Evolutionary conservation across 2,797 vertebrate species (phyloP).

Genomic region (Remorina albescens): DNA sequence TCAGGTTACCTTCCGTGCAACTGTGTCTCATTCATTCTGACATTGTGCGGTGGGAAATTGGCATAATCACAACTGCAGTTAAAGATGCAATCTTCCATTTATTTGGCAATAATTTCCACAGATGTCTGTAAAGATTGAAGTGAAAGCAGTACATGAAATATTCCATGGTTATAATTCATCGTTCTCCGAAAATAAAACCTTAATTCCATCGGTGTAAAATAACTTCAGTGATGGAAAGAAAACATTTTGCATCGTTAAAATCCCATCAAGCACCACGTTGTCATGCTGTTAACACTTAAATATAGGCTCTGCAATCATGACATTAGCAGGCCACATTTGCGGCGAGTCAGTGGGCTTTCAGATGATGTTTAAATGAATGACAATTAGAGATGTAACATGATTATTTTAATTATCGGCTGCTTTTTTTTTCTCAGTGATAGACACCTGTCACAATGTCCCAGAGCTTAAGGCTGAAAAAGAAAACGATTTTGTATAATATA

Average conservation of each 20-base stretch:
- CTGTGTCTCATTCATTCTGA: conserved; percentile 4
- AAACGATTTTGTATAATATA: not conserved
- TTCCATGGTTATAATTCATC: not conserved
- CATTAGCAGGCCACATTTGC: not conserved
- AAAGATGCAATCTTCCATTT: not conserved
- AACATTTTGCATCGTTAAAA: not conserved
- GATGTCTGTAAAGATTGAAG: not conserved
- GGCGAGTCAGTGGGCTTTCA: not conserved
- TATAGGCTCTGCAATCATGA: not conserved
- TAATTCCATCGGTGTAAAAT: not conserved
- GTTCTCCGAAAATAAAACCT: not conserved
- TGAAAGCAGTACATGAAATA: not conserved
- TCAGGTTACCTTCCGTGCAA: conserved; percentile 29
- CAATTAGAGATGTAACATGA: not conserved
- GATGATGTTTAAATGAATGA: not conserved
- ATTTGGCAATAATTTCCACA: not conserved
- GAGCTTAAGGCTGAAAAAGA: not conserved
- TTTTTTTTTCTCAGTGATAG: not conserved
- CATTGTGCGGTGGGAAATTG: conserved; percentile 13
- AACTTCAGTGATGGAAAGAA: not conserved
- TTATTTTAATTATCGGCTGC: conserved; percentile 5
- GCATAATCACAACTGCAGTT: not conserved
- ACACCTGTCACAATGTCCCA: not conserved
- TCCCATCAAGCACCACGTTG: not conserved
- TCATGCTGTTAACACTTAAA: not conserved